Base-by-base conservation (phyloP, 2,797 vertebrate genomes). In the Cetoscarus ocellatus region DNA sequence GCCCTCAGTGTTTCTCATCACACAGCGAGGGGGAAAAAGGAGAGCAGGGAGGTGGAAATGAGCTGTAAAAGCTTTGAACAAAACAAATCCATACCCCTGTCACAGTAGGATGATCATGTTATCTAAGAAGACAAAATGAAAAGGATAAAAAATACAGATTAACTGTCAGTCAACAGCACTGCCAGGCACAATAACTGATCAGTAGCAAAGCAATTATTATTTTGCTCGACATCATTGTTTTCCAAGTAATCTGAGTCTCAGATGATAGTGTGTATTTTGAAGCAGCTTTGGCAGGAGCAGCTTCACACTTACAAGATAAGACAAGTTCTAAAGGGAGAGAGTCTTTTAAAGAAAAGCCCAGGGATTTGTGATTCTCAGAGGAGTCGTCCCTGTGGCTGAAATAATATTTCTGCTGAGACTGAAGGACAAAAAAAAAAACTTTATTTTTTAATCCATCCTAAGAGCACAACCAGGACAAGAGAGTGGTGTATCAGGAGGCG, bases 381-480 rank as follows among this genome's bases (percentile, higher is more conserved):
- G 45, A 76, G 64, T 36, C 69, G 57, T 61, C 58, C 63, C 51
- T 68, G 75, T 51, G 61, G 81, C 62, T 79, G 71, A 82, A 87
- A 88, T 86, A 84, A 75, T 74, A 78, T 82, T 84, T 77, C 59
- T 67, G 57, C 48, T 50, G 58, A 87, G 86, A 62, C 79, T 55
- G 80, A 75, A 83, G 72, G 84, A 77, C 75, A 75, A 62, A 86
- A 81, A 67, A 80, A 65, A 51, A n/a, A n/a, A n/a, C n/a, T 83
- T 64, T 73, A 77, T 53, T 60, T 66, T 84, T 88, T 85, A 88
- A 87, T 91, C 84, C 87, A 72, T 70, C 73, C 80, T 71, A 53
- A 83, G 75, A 86, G 78, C 79, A 79, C 73, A 80, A 64, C 52
- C 68, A 68, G 77, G 77, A 92, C 88, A 91, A 88, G 79, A 87